Base-by-base conservation (phyloP, 2,888 invertebrate genomes). In the Caenorhabditis angaria region DNA sequence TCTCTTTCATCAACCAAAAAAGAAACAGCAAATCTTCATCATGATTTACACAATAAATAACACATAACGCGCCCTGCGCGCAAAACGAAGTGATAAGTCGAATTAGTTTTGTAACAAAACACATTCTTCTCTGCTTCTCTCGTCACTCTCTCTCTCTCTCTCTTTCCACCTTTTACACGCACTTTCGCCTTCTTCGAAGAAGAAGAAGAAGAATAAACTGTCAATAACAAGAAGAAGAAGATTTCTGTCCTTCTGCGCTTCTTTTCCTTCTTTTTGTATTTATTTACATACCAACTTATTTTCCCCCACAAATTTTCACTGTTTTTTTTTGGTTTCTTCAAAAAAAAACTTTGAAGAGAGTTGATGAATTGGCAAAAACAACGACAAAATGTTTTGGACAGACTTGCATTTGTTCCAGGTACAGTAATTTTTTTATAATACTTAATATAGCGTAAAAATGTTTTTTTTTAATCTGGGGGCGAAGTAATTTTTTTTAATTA, bases 301-400 rank as follows among this genome's bases (percentile, higher is more conserved):
- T 12, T 5, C 12, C 12, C 12, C 32, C 32, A 8, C 12, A 8
- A 8, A 8, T 12, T n/a, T 48, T 48, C 5, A 10, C 20, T 50
- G 6, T 22, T 50, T 22, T 22, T 50, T 50, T 50, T 50, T 50
- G 20, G 50, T 50, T 48, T 48, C 6, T n/a, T 24, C 50, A 50
- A 48, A 48, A 48, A 50, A 6, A 18, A 18, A 41, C 18, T 32
- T 10, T 32, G 10, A 12, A 48, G 18, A 10, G 3, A 50, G 12
- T 18, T 27, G 48, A 72, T 73, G 72, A 73, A 62, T 56, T 73
- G 72, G 72, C 68, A 73, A 24, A 68, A 68, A 20, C 65, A 73
- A 28, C 61, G 62, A 41, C 68, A 73, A 47, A 55, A 73, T 47
- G 72, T 73, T 35, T 59, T 73, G 35, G 68, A 73, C 60, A 61